A percentile compares a stretch with the other conserved stretches of the same genome.
Conservation (phyloP, 2,888 invertebrate species). For the Limnephilus marmoratus region DNA sequence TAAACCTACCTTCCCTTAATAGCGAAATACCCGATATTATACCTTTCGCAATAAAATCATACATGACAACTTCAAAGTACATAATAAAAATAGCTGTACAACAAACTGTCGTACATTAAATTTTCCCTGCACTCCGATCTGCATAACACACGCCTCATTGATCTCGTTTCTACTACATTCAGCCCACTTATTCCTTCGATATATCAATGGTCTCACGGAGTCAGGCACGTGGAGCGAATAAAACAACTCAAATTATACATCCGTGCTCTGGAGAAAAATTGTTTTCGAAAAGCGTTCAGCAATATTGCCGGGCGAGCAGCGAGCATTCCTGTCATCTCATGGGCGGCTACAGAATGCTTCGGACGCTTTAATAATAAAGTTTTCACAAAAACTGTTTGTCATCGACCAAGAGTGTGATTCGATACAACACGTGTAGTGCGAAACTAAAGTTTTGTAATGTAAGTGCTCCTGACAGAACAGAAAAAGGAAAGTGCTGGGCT, state of each 20-base stretch:
- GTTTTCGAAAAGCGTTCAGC: conserved; percentile 10
- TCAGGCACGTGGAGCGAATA: neutral
- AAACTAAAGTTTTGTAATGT: neutral
- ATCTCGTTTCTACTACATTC: neutral
- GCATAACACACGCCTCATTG: neutral
- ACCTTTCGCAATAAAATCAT: too few species aligned
- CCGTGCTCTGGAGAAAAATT: conserved; percentile 18
- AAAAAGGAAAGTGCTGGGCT: neutral
- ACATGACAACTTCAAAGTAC: too few species aligned
- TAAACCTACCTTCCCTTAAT: too few species aligned
- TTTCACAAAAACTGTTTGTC: neutral
- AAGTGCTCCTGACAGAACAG: neutral
- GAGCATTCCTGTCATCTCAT: neutral
- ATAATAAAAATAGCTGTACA: too few species aligned
- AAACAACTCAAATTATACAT: neutral
- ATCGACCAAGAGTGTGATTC: neutral
- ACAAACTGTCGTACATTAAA: neutral
- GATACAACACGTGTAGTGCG: neutral
- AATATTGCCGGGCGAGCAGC: neutral
- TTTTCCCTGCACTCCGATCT: neutral
- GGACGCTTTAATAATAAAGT: conserved; percentile 2
- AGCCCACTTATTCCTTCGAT: neutral
- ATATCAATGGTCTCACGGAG: neutral
- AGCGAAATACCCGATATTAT: too few species aligned
- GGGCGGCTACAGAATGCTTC: neutral